Base-by-base conservation (phyloP, 2,888 invertebrate species). In the Amphipyra tragopoginis region DNA sequence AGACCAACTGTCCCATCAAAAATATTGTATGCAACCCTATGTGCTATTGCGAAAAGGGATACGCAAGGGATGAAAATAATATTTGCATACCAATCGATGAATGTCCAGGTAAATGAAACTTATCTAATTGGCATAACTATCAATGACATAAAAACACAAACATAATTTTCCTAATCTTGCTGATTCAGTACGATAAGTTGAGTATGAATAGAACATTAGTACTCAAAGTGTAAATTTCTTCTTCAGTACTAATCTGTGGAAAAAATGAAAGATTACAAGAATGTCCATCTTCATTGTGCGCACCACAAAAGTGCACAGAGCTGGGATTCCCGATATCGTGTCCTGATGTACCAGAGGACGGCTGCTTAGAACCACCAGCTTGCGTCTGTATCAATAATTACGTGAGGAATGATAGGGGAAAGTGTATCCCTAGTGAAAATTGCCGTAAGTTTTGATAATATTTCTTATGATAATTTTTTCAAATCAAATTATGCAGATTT, bases 21-120 rank as follows among this genome's bases (percentile, higher is more conserved):
- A 88, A 86, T 47, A 77, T 81, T 5, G 63, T 53, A n/a, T 89
- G 89, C 61, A 85, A 79, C 21, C 57, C 72, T 1, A 85, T 55
- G 78, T 89, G 89, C 48, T 88, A 88, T 54, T 90, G 90, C 60
- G 75, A 84, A 10, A 15, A 80, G 3, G 86, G 82, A 13, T 88
- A 83, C 47, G 86, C 86, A 2, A 81, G 88, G 14, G 63, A 88
- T 58, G 26, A 42, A 4, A 60, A 75, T n/a, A 62, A 75, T 7
- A 58, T 53, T 10, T 84, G 83, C 45, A 70, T 83, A 45, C 77
- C 78, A 5, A 70, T 80, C 2, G 42, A 63, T 4, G 0, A 65
- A 26, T 82, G 84, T 54, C 57, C 71, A 59, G 61, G 75, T 69
- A 68, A 21, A 21, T 21, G 21, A 21, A 21, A 2, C 3, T 29